Percentiles rank a stretch among this genome's conserved stretches.
These are phyloP conservation scores for Drosophila meridiana DNA, from an alignment of 2,888 invertebrate species.

Conservation along the genomic window DNA sequence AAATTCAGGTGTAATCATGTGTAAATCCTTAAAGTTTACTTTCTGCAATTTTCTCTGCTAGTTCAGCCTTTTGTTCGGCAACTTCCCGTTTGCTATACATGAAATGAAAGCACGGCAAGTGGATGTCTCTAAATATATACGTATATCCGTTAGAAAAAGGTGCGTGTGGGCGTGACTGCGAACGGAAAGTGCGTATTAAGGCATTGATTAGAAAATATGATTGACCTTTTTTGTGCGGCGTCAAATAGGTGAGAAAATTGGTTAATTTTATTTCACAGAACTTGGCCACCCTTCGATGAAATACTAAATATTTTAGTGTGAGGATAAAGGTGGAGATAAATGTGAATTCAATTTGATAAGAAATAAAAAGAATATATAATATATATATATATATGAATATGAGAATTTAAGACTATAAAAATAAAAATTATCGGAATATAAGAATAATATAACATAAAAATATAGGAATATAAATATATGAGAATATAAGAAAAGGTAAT, in stretches of 20 bases:
- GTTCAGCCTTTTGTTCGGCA: slow-evolving; percentile 1
- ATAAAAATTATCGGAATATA: background rate
- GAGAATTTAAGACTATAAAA: background rate
- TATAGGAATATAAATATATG: background rate
- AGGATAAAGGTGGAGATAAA: background rate
- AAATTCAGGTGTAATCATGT: slow-evolving; percentile 66
- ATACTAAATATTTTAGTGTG: background rate
- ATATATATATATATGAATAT: background rate
- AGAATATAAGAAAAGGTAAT: background rate
- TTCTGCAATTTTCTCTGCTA: slow-evolving; percentile 35
- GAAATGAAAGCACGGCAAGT: slow-evolving; percentile 29
- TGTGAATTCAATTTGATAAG: background rate
- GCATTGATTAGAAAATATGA: slow-evolving; percentile 43
- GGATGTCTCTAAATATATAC: slow-evolving; percentile 36
- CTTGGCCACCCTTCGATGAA: background rate
- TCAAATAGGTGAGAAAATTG: slow-evolving; percentile 2
- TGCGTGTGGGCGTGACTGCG: slow-evolving; percentile 6
- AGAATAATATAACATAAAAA: background rate
- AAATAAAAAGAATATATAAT: background rate
- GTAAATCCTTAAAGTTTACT: slow-evolving; percentile 68
- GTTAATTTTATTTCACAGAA: slow-evolving; percentile 12
- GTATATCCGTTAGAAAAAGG: slow-evolving; percentile 41
- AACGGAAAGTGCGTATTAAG: slow-evolving; percentile 11
- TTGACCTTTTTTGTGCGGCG: slow-evolving; percentile 5
- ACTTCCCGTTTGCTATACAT: background rate